phyloP scores from a whole-genome alignment of 2,797 vertebrate species.

The Vultur gryphus region DNA sequence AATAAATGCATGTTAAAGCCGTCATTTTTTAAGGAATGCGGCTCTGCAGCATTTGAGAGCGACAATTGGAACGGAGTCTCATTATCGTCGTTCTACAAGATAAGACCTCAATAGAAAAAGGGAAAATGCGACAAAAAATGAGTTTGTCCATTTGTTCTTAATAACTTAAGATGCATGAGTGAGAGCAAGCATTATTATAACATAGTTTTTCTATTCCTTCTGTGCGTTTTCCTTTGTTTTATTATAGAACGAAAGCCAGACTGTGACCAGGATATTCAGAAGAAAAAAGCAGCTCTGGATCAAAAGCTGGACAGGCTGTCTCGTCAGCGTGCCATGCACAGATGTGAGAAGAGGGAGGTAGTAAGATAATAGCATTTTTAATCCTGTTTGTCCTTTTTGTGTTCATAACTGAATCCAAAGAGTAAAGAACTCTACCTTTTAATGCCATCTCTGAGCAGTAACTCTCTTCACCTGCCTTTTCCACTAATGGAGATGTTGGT shows the following conservation, averaged over 20 bases:
- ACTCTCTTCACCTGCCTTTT: background rate
- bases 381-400: background rate
- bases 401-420: background rate
- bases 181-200: background rate
- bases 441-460: background rate
- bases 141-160: background rate
- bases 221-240: background rate
- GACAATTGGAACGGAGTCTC: background rate
- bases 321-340: constrained; percentile 72
- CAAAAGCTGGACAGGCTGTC: constrained; percentile 74
- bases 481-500: background rate
- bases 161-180: background rate
- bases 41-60: background rate
- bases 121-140: background rate
- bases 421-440: background rate
- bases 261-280: constrained; percentile 68
- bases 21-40: background rate
- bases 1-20: background rate
- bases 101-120: background rate
- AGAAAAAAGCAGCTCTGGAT: constrained; percentile 75
- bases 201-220: background rate
- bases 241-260: constrained; percentile 71
- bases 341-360: constrained; percentile 63
- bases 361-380: background rate
- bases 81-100: background rate